phyloP scores from a whole-genome alignment of 1,140 invertebrate species.

The Phenacoccus solenopsis region DNA sequence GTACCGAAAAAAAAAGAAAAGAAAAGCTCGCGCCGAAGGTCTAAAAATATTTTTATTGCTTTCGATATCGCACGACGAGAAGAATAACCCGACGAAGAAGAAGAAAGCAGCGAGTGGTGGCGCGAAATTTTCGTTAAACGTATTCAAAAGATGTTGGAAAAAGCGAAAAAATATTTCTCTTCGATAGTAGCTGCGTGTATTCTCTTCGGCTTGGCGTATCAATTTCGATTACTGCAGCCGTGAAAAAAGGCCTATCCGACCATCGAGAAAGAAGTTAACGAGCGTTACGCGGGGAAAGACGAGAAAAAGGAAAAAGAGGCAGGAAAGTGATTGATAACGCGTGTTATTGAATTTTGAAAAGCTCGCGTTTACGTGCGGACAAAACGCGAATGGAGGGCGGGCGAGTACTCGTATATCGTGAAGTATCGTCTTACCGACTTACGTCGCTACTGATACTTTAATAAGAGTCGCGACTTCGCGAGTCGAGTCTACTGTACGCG shows the following conservation, averaged over 20 bases:
- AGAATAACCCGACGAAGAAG: neutral
- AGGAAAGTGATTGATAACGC: slow-evolving; percentile 1
- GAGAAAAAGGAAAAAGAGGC: too few relatives aligned
- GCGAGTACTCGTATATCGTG: too few relatives aligned
- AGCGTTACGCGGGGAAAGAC: neutral
- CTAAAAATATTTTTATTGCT: neutral
- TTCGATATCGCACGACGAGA: neutral
- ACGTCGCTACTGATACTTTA: slow-evolving; percentile 2
- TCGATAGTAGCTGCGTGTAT: too few relatives aligned
- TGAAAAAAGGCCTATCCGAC: too few relatives aligned
- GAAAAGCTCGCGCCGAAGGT: neutral
- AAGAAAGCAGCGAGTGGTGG: neutral
- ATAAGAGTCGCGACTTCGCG: neutral
- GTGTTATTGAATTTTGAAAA: neutral
- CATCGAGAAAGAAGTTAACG: too few relatives aligned
- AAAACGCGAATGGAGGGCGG: too few relatives aligned
- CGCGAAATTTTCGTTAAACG: neutral
- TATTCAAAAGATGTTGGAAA: neutral
- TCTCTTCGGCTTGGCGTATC: neutral
- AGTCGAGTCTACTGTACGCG: neutral
- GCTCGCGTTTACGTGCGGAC: too few relatives aligned
- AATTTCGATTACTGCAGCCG: neutral
- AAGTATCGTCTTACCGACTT: neutral
- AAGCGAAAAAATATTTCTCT: neutral
- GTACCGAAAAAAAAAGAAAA: neutral